Base-by-base conservation (phyloP, 2,888 invertebrate genomes). In the Scaptomyza caliginosa region DNA sequence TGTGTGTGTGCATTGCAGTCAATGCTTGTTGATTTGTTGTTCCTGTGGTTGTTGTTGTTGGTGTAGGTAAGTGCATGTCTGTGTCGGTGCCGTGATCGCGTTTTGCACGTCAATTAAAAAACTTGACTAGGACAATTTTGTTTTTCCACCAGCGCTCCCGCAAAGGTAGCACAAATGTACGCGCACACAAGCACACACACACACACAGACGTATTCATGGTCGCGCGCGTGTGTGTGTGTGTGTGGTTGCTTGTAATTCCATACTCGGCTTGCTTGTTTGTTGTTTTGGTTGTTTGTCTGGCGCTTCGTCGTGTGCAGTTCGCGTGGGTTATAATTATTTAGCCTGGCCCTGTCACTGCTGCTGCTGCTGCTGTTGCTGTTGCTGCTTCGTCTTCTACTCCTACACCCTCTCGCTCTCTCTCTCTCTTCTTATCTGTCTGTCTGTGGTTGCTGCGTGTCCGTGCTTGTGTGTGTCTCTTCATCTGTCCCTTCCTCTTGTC, bases 321-420 rank as follows among this genome's bases (percentile, higher is more conserved):
- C 85, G 85, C 85, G 68, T 71, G 84, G 86, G 80, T 69, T 86
- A 83, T 82, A 86, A 82, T 86, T 82, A 83, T 82, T 82, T 83
- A 86, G 83, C 81, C 50, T 74, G 67, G 74, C 71, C 74, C 63
- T 79, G 80, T 71, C 86, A 66, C 73, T 76, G 77, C 46, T 42
- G n/a, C 40, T n/a, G 13, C 39, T 46, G 23, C 42, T 42, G 24
- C 24, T 26, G 24, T 1, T 8, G 24, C 24, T 26, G 7, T 10
- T 2, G 10, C 11, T n/a, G n/a, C n/a, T n/a, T 28, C 26, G 36
- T 34, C 19, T 36, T 17, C 26, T 28, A 8, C 26, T 28, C n/a
- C 8, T 17, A 36, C 51, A 8, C 10, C n/a, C 34, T 5, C 17
- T 5, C 17, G 10, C 24, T 24, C 43, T 17, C 19, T n/a, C 21